Evolutionary conservation across 2,113 vertebrate species (phyloP).

Genomic region (Protomyctophum bolini): DNA sequence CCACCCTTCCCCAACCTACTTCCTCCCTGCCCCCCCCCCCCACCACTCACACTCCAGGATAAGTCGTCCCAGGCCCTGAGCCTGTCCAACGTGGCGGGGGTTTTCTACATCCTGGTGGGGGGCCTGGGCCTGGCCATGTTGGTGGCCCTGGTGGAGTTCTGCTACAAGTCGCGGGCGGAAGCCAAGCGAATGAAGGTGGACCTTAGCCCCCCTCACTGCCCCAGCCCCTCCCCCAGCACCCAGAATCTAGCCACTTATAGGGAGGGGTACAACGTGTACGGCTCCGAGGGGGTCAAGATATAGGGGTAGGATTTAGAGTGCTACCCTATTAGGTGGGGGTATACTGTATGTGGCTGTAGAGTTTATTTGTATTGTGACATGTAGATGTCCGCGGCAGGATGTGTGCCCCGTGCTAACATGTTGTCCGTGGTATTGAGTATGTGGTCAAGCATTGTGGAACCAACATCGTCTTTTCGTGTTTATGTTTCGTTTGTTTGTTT

Average conservation of each 20-base stretch:
- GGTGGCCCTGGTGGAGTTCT: constrained; percentile 99
- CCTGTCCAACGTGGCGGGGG: constrained; percentile 98
- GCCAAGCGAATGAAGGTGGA: constrained; percentile 99
- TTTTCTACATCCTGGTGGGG: constrained; percentile 99
- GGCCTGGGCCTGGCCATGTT: constrained; percentile 99
- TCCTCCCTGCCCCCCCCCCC: not conserved
- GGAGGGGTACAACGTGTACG: constrained; percentile 99
- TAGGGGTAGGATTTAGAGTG: constrained; percentile 99
- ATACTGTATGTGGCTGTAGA: constrained; percentile 83
- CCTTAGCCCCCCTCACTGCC: constrained; percentile 90
- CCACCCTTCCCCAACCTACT: too few relatives aligned
- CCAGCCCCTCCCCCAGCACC: constrained; percentile 98
- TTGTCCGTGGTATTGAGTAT: constrained; percentile 72
- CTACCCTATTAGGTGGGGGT: constrained; percentile 88
- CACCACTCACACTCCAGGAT: constrained; percentile 83
- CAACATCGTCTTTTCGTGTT: constrained; percentile 42
- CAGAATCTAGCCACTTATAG: constrained; percentile 99
- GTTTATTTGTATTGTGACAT: constrained; percentile 44
- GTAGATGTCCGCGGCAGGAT: constrained; percentile 48
- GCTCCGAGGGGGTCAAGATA: constrained; percentile 99
- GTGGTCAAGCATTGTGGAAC: constrained; percentile 80
- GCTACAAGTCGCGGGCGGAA: constrained; percentile 99
- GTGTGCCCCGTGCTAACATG: constrained; percentile 38
- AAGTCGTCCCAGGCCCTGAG: constrained; percentile 98
- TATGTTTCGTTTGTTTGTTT: constrained; percentile 22